Conservation (phyloP, 1,140 invertebrate genomes). For the Aleiodes sp. region DNA sequence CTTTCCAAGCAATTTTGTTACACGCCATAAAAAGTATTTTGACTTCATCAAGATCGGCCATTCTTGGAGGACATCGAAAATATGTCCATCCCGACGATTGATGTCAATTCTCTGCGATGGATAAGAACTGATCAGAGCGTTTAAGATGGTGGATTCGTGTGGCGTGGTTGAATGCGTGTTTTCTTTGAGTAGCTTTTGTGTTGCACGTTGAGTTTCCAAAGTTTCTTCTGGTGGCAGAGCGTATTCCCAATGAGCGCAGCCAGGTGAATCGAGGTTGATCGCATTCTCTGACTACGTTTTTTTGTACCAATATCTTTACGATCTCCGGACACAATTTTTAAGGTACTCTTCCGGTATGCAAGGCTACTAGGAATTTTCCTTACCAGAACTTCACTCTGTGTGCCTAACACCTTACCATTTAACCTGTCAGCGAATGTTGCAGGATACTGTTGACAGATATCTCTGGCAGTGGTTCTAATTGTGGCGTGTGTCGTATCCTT, state of each 20-base stretch:
- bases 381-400: background rate
- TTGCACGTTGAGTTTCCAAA: too few species aligned
- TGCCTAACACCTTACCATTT: background rate
- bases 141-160: too few species aligned
- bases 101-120: too few species aligned
- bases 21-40: background rate
- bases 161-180: too few species aligned
- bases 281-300: background rate
- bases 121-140: too few species aligned
- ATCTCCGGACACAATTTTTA: too few species aligned
- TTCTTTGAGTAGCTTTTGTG: too few species aligned
- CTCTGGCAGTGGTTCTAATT: background rate
- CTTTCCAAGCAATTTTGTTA: background rate
- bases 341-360: background rate
- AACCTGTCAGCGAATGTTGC: background rate
- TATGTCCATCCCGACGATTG: too few species aligned
- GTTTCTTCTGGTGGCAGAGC: background rate
- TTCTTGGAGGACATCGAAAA: too few species aligned
- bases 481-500: background rate
- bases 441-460: background rate
- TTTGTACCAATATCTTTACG: too few species aligned
- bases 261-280: background rate
- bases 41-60: too few species aligned
- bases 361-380: background rate
- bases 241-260: background rate